phyloP scores from a whole-genome alignment of 2,113 vertebrate species.

The Albula glossodonta region DNA sequence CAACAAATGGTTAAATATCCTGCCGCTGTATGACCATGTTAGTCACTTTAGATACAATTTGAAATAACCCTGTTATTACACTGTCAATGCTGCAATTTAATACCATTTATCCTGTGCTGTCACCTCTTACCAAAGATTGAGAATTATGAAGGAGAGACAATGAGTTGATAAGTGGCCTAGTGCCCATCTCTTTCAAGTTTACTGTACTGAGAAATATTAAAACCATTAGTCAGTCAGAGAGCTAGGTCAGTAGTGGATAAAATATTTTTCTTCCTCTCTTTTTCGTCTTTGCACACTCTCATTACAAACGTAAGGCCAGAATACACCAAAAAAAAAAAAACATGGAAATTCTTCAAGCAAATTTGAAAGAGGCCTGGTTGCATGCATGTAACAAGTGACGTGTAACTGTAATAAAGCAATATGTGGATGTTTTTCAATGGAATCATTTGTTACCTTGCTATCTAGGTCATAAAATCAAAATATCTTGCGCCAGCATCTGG shows the following conservation, averaged over 20 bases:
- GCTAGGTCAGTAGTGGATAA: slow-evolving; percentile 1
- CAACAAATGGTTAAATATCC: slow-evolving; percentile 22
- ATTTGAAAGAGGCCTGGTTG: neutral
- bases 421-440: too few relatives aligned
- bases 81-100: slow-evolving; percentile 14
- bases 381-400: neutral
- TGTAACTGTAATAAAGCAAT: neutral
- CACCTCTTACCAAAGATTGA: slow-evolving; percentile 11
- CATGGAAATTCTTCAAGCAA: neutral
- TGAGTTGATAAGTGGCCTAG: slow-evolving; percentile 17
- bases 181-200: slow-evolving; percentile 14
- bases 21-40: neutral
- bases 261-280: neutral
- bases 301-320: neutral
- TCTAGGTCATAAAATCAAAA: too few relatives aligned
- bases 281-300: neutral
- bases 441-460: too few relatives aligned
- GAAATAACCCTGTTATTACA: slow-evolving; percentile 19
- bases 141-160: slow-evolving; percentile 3
- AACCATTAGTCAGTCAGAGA: slow-evolving; percentile 28
- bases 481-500: too few relatives aligned
- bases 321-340: neutral
- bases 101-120: slow-evolving; percentile 15
- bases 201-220: slow-evolving; percentile 33
- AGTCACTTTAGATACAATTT: slow-evolving; percentile 11